These are phyloP conservation scores for Hyperoplus lanceolatus DNA, from an alignment of 2,797 vertebrate species.

Conservation along the genomic window DNA sequence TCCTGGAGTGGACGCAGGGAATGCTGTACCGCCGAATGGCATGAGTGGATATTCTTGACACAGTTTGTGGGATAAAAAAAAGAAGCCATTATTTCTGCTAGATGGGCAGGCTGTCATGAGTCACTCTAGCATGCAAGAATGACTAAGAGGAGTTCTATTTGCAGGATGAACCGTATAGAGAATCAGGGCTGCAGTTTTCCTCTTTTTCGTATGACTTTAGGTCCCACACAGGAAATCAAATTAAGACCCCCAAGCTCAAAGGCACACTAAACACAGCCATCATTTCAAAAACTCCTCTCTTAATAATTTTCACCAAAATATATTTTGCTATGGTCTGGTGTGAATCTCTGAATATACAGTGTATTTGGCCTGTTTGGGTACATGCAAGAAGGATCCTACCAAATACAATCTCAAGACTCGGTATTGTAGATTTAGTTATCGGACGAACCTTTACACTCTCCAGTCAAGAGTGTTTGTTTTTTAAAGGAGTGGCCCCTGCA, in stretches of 20 bases:
- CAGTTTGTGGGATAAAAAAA: slow-evolving; percentile 3
- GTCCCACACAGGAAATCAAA: neutral
- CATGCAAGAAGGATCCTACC: neutral
- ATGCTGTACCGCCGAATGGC: neutral
- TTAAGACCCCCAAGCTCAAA: neutral
- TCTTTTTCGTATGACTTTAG: slow-evolving; percentile 4
- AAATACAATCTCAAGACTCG: neutral
- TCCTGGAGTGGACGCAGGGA: slow-evolving; percentile 10
- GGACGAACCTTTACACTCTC: neutral
- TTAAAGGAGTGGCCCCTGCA: neutral
- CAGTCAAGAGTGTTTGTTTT: neutral
- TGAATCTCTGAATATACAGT: neutral
- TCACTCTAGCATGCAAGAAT: slow-evolving; percentile 52
- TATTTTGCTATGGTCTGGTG: neutral
- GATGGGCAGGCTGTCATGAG: slow-evolving; percentile 51
- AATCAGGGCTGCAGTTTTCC: slow-evolving; percentile 18
- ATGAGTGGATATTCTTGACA: neutral
- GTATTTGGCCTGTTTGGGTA: neutral
- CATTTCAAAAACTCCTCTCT: neutral
- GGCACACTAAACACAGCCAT: neutral
- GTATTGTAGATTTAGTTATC: too few species aligned
- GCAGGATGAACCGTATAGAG: slow-evolving; percentile 39
- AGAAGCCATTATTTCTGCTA: slow-evolving; percentile 3
- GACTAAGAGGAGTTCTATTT: slow-evolving; percentile 63
- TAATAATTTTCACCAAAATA: neutral